Conservation (phyloP, 2,888 invertebrate species). For the Megalurothrips usitatus region DNA sequence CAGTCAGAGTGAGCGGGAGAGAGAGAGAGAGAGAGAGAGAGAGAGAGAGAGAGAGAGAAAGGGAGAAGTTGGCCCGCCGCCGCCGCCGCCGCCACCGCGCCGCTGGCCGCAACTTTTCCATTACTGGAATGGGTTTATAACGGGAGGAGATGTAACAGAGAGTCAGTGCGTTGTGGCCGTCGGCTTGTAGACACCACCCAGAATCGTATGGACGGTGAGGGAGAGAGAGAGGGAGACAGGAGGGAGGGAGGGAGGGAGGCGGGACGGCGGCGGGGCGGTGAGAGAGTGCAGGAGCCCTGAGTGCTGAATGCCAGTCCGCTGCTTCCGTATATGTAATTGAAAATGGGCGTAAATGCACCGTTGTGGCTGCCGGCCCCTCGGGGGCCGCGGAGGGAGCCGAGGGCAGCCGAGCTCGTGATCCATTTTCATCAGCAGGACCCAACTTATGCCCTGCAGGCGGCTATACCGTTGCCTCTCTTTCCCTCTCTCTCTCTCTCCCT, state of each 20-base stretch:
- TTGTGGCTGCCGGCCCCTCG: not conserved
- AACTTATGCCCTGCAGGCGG: not conserved
- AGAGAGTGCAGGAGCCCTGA: not conserved
- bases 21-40: constrained; percentile 1
- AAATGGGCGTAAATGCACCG: not conserved
- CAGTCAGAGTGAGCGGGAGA: not conserved
- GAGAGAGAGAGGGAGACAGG: too few relatives aligned
- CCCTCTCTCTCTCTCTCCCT: not conserved
- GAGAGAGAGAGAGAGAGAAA: not conserved
- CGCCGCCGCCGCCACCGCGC: not conserved
- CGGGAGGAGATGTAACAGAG: not conserved
- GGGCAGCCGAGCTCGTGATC: not conserved
- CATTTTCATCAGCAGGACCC: constrained; percentile 10
- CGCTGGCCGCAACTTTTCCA: not conserved
- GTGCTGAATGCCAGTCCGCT: not conserved
- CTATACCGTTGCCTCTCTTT: not conserved
- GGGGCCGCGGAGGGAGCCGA: not conserved
- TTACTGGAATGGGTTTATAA: not conserved
- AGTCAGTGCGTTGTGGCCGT: too few relatives aligned
- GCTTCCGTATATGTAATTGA: not conserved
- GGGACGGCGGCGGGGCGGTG: not conserved
- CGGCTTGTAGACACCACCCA: too few relatives aligned
- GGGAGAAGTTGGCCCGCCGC: not conserved
- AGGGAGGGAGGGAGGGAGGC: not conserved
- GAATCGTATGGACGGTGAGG: too few relatives aligned